phyloP scores from a whole-genome alignment of 2,113 vertebrate genomes.

The Redunca redunca region DNA sequence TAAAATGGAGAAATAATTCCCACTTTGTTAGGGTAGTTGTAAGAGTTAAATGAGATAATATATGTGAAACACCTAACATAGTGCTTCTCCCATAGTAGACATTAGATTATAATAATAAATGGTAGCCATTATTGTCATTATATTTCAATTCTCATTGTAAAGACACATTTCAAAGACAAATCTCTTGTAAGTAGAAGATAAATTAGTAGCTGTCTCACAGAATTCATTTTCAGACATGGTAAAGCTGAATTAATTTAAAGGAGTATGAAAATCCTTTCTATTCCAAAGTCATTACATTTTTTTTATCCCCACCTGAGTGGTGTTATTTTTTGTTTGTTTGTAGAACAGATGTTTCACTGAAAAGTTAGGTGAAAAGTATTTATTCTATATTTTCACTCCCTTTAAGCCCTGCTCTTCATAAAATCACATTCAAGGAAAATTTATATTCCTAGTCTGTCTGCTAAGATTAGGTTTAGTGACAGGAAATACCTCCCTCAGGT shows the following conservation, averaged over 20 bases:
- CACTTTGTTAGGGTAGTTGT: background rate
- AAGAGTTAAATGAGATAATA: conserved; percentile 31
- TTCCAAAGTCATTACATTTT: background rate
- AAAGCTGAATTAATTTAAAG: conserved; percentile 45
- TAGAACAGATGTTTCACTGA: background rate
- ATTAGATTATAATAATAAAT: conserved; percentile 58
- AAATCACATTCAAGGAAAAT: conserved; percentile 39
- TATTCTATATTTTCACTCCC: background rate
- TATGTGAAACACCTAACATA: background rate
- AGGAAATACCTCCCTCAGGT: background rate
- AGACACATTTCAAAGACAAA: conserved; percentile 57
- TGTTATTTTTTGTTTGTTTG: conserved; percentile 13
- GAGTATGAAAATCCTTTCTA: conserved; percentile 33
- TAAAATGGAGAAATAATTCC: conserved; percentile 30
- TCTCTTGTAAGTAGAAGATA: conserved; percentile 54
- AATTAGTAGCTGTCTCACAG: conserved; percentile 53
- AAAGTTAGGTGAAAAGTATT: background rate
- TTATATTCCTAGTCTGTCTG: background rate
- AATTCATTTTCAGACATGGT: conserved; percentile 55
- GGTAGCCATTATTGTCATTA: conserved; percentile 52
- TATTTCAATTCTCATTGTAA: conserved; percentile 55
- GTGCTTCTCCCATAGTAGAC: background rate
- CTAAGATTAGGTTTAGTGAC: conserved; percentile 11
- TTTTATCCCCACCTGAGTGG: background rate
- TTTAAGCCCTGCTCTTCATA: conserved; percentile 24